Evolutionary conservation across 2,113 vertebrate species (phyloP).

Genomic region (Alethe castanea): DNA sequence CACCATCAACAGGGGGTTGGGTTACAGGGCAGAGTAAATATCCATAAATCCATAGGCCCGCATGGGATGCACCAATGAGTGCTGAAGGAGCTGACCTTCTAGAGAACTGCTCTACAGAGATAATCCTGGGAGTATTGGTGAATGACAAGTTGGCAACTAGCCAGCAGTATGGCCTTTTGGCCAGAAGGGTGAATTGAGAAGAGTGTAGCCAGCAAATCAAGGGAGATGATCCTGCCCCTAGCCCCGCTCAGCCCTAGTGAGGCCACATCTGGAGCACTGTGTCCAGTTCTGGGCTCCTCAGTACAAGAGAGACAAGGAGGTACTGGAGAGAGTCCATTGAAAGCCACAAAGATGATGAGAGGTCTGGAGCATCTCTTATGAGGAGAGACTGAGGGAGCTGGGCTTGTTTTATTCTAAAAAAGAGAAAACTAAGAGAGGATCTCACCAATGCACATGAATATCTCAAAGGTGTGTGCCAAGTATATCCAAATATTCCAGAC

Average conservation of each 20-base stretch:
- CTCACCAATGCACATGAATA: background rate
- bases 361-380: background rate
- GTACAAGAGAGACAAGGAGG: background rate
- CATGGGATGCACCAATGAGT: background rate
- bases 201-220: no score
- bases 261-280: background rate
- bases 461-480: background rate
- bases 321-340: background rate
- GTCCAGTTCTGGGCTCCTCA: background rate
- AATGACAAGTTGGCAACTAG: no score
- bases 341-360: background rate
- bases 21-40: background rate
- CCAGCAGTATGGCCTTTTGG: background rate
- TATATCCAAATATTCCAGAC: background rate
- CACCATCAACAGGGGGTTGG: background rate
- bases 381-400: background rate
- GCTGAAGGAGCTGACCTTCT: background rate
- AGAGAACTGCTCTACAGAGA: background rate
- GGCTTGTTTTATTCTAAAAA: background rate
- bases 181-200: background rate
- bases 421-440: background rate
- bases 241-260: background rate
- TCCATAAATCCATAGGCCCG: background rate
- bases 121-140: background rate
- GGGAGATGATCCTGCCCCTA: background rate